Evolutionary conservation across 2,888 invertebrate genomes (phyloP), one percentile per base, ranked within the genome.

Genomic region (Germaria angustata): DNA sequence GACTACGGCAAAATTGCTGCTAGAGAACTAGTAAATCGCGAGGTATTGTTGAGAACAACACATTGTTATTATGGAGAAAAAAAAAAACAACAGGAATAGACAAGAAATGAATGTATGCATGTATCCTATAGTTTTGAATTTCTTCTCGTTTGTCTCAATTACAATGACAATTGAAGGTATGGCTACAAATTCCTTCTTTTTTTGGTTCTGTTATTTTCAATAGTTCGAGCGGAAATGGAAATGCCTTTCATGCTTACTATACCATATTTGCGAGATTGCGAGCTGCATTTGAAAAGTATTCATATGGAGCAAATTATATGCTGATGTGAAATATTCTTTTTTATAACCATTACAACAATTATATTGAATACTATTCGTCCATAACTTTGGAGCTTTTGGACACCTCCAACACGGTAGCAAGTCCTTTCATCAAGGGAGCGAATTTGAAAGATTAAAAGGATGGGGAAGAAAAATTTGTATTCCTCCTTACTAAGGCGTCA

Each of bases 91-190:
- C 66, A 73, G 79, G 73, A 73, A 66, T 44, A 59, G 44, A 73
- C 61, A 80, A 53, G 59, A 68, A 81, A 59, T 51, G 63, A 63
- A 82, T 57, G 63, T 57, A 57, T 75, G 73, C 81, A 28, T 53
- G 57, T 36, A 65, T 82, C 81, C 81, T 75, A 44, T 36, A 71
- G 72, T 63, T 72, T 61, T 32, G 17, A 17, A 11, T 34, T 79
- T 65, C 32, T 20, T 20, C 39, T 61, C 24, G 24, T 57, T 71
- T 51, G 36, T 63, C 68, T 73, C 28, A 9, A n/a, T 17, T 59
- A 53, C 61, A 61, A 36, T 61, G 53, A 57, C 65, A 53, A 22
- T 44, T 34, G 36, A 41, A 59, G 39, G 41, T 61, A 57, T 6
- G 22, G 8, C 24, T 3, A 15, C 34, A 61, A 59, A 36, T 59